Percentiles rank a stretch among this genome's conserved stretches.
Evolutionary conservation across 2,113 vertebrate species (phyloP).

Genomic region (Semicossyphus pulcher): DNA sequence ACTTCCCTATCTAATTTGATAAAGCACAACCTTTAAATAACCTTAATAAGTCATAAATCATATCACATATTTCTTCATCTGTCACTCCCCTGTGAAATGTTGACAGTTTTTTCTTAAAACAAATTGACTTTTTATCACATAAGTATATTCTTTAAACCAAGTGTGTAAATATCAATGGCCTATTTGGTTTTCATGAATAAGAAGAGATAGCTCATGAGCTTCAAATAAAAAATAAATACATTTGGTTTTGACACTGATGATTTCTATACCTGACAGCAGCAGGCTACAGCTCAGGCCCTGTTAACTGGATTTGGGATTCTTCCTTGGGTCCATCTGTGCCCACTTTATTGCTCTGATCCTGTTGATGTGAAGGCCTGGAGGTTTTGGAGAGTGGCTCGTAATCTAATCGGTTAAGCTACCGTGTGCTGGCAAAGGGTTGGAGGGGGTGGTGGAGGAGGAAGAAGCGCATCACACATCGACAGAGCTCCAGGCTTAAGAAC

Average conservation of each 20-base stretch:
- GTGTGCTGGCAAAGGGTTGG: not conserved
- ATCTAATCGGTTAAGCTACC: conserved; percentile 61
- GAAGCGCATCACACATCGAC: not conserved
- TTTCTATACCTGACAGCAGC: conserved; percentile 37
- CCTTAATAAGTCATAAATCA: not conserved
- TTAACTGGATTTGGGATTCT: conserved; percentile 69
- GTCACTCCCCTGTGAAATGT: not conserved
- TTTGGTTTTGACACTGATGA: not conserved
- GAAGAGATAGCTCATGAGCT: conserved; percentile 7
- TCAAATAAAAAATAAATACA: conserved; percentile 19
- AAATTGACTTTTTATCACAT: conserved; percentile 1
- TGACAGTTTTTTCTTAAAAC: not conserved
- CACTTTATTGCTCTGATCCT: conserved; percentile 62
- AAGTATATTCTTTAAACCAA: conserved; percentile 3
- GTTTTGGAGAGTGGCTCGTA: conserved; percentile 56
- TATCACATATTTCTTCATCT: conserved; percentile 22
- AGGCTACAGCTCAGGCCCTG: conserved; percentile 26
- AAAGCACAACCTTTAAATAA: not conserved
- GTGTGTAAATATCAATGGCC: conserved; percentile 73
- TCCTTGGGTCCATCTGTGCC: conserved; percentile 50
- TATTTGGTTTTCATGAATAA: conserved; percentile 75
- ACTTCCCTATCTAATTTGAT: conserved; percentile 1
- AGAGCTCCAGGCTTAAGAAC: conserved; percentile 12
- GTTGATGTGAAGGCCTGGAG: conserved; percentile 61
- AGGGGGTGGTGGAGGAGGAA: not conserved